Base-by-base conservation (phyloP, 2,797 vertebrate species). In the Neostethus bicornis region DNA sequence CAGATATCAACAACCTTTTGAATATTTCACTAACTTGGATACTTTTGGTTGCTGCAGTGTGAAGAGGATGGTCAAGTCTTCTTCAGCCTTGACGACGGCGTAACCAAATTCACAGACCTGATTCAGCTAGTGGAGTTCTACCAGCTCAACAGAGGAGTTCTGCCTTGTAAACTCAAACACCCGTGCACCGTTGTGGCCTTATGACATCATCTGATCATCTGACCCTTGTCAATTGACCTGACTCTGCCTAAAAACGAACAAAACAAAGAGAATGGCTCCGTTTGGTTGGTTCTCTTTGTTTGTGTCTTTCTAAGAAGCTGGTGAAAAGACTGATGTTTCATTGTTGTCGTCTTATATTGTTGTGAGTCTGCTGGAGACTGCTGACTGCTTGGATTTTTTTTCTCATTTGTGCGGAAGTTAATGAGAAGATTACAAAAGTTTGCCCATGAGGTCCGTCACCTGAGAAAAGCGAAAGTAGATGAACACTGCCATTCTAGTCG, bases 91-190 rank as follows among this genome's bases (percentile, higher is more conserved):
- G 97, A 99, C 43, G 97, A 99, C 16, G 94, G 96, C 71, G 93
- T 94, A 90, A 99, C 97, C 89, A 98, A 95, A 91, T 99, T 99
- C 91, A 96, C 94, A 2, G 96, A 99, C 90, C 91, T 99, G 90
- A 98, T 98, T 79, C 96, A 98, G 81, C 93, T 99, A 87, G 97
- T 99, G 75, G 97, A 99, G 88, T 99, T 99, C 85, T 98, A 99
- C 91, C 97, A 98, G 92, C 95, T 99, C 80, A 99, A 99, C 94
- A 94, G 94, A 90, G 97, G 97, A 75, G 93, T 98, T 59, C 90
- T 99, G 91, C 96, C 97, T 78, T 98, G 93, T 92, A 98, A 96
- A 90, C 95, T 99, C 82, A 97, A 94, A 90, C 96, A 99, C 90
- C 96, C 96, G 62, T 99, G 97, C 91, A 96, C 95, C 85, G 90